phyloP scores from a whole-genome alignment of 1,140 invertebrate genomes.

The Drosophila ficusphila region DNA sequence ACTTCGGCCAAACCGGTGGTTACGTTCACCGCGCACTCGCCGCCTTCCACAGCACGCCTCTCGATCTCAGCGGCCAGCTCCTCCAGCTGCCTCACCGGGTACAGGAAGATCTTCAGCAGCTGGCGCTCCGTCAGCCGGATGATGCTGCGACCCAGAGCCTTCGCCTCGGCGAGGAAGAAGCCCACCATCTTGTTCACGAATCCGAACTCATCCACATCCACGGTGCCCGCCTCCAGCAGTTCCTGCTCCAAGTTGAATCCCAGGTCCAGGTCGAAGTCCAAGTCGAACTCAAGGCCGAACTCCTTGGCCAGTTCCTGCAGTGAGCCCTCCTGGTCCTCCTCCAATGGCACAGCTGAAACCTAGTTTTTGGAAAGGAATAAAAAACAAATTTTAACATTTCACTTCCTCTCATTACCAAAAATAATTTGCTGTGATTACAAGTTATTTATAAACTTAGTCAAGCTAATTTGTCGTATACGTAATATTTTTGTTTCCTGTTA shows the following conservation, averaged over 20 bases:
- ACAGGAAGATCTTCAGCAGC: slow-evolving; percentile 52
- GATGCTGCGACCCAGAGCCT: slow-evolving; percentile 17
- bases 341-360: neutral
- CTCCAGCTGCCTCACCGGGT: slow-evolving; percentile 44
- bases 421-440: no score
- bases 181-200: slow-evolving; percentile 20
- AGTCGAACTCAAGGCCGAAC: neutral
- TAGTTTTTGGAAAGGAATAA: neutral
- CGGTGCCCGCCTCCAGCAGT: neutral
- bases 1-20: neutral
- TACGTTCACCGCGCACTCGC: slow-evolving; percentile 34
- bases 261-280: neutral
- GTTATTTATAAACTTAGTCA: no score
- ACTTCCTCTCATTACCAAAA: no score
- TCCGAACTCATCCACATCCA: slow-evolving; percentile 16
- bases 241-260: neutral
- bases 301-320: neutral
- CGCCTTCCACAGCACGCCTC: slow-evolving; percentile 30
- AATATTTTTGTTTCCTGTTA: neutral
- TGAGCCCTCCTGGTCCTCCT: neutral
- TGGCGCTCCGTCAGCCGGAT: slow-evolving; percentile 35
- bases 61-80: slow-evolving; percentile 35
- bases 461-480: no score
- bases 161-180: slow-evolving; percentile 13
- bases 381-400: neutral